phyloP scores from a whole-genome alignment of 2,113 vertebrate genomes.

The Urocolius indicus region DNA sequence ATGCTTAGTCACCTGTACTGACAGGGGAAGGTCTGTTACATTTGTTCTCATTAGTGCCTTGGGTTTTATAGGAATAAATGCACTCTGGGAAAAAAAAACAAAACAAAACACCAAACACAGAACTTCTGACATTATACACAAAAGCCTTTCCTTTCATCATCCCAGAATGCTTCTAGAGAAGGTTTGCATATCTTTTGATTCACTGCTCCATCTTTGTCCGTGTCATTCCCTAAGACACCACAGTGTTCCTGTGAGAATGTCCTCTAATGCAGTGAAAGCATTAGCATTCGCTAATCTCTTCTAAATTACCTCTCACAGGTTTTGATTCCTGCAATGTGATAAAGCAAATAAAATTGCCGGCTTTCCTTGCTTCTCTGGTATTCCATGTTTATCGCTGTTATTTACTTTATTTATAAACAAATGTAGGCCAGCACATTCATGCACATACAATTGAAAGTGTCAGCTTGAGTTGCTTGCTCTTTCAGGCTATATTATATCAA shows the following conservation, averaged over 20 bases:
- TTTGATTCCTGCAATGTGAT: constrained; percentile 22
- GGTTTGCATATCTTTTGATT: background rate
- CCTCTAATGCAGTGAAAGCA: background rate
- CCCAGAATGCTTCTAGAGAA: background rate
- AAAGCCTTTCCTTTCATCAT: background rate
- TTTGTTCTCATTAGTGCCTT: background rate
- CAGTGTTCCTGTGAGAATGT: background rate
- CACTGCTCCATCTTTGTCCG: background rate
- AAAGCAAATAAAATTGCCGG: constrained; percentile 16
- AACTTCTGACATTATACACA: background rate
- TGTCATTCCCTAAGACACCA: background rate
- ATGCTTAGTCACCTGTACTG: background rate
- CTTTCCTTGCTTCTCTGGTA: background rate
- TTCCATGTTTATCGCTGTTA: background rate
- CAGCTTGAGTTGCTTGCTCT: background rate
- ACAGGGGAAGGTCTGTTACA: background rate
- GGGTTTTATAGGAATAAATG: background rate
- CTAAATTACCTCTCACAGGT: constrained; percentile 17
- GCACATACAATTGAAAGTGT: background rate
- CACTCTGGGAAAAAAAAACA: background rate
- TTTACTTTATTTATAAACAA: constrained; percentile 2
- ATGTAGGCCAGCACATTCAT: background rate
- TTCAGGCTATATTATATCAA: background rate
- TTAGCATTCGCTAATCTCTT: constrained; percentile 20
- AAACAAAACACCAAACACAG: too few species aligned